Evolutionary conservation across 2,113 vertebrate species (phyloP), one percentile per base, ranked within the genome.

Genomic region (Collichthys lucidus): DNA sequence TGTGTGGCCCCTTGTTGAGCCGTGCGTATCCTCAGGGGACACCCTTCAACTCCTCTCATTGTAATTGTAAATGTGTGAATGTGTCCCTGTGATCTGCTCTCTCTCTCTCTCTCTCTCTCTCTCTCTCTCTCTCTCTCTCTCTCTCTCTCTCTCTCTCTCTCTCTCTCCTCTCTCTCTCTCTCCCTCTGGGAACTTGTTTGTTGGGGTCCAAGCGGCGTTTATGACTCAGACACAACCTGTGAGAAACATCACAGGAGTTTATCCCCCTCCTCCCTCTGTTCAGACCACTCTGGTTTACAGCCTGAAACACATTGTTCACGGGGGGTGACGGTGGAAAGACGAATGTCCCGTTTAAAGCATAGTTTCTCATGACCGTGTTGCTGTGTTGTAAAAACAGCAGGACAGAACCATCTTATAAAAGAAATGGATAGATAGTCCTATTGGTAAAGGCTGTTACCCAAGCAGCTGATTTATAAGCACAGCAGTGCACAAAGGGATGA

Each of bases 21-120:
- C 9, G 31, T 47, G n/a, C 56, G 19, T 79, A 85, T 86, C 76
- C 90, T 90, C 87, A 31, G 73, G 87, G 90, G 87, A 88, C 76
- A 0, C 63, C 80, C 79, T 75, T 85, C 80, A 88, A 35, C 73
- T 80, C 57, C 67, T 69, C 61, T 83, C 84, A 86, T 91, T 91
- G 91, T 87, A 71, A 79, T 89, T 89, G 79, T 80, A 80, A 92
- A 92, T 90, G 83, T 88, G 88, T 83, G 83, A 90, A 85, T 90
- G 81, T 81, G 88, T 77, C 75, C 72, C 79, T 83, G 79, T 84
- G 86, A 91, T 89, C 69, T 57, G 77, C 64, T 46, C 75, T 56
- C 46, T 47, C 59, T 66, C 35, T 64, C 66, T 35, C 55, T 35
- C 74, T 68, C 66, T 61, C 40, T 46, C 53, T 66, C 40, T 46